These are phyloP conservation scores for Elephantulus edwardii DNA, from an alignment of 2,113 vertebrate species.

Conservation along the genomic window DNA sequence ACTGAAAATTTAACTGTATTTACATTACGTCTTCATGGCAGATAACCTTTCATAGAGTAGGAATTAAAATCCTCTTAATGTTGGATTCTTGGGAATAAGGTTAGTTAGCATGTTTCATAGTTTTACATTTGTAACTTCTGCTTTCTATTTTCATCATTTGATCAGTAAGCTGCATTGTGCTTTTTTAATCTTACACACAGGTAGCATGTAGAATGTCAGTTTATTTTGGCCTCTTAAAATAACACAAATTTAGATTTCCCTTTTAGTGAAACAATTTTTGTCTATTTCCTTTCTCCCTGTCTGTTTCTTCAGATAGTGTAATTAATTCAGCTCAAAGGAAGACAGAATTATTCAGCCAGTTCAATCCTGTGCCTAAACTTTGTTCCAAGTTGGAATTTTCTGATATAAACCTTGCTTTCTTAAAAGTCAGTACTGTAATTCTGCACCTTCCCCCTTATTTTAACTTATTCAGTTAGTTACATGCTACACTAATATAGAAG, in stretches of 20 bases:
- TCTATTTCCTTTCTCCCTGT: background rate
- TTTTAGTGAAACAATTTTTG: slow-evolving; percentile 18
- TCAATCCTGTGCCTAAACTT: background rate
- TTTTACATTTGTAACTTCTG: slow-evolving; percentile 29
- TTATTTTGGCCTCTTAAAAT: slow-evolving; percentile 37
- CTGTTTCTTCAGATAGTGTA: slow-evolving; percentile 11
- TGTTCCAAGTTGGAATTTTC: slow-evolving; percentile 30
- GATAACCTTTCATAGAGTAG: background rate
- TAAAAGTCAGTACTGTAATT: slow-evolving; percentile 6
- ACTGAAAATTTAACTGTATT: background rate
- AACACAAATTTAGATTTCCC: background rate
- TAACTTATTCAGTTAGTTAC: background rate
- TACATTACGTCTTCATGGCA: background rate
- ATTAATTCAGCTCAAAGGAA: slow-evolving; percentile 13
- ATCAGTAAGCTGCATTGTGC: background rate
- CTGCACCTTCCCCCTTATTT: background rate
- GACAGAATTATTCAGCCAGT: background rate
- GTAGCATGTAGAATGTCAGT: background rate
- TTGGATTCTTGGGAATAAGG: background rate
- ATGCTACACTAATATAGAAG: background rate
- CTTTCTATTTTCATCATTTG: slow-evolving; percentile 26
- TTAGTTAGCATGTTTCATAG: background rate
- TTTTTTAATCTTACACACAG: slow-evolving; percentile 30
- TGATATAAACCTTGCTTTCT: slow-evolving; percentile 23
- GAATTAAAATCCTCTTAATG: slow-evolving; percentile 21